Evolutionary conservation across 2,888 invertebrate species (phyloP).

Genomic region (Noctua fimbriata): DNA sequence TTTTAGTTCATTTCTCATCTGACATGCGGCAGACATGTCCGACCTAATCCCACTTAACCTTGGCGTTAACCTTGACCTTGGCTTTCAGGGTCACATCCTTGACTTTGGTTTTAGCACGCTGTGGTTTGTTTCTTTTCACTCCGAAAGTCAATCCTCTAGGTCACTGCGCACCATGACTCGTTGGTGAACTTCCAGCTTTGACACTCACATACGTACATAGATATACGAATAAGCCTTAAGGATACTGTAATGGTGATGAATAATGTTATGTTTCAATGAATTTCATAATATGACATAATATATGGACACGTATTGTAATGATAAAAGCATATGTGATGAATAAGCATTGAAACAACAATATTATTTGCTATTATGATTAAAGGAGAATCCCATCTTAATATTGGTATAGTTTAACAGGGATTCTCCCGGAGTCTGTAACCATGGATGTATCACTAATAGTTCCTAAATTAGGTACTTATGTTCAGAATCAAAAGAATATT

Average conservation of each 20-base stretch:
- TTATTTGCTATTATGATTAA: constrained; percentile 3
- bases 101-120: not conserved
- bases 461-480: not conserved
- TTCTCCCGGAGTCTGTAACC: not conserved
- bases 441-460: not conserved
- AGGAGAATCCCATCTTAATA: not conserved
- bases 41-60: not conserved
- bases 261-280: not conserved
- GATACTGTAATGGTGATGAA: not conserved
- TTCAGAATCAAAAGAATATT: not conserved
- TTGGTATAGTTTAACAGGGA: not conserved
- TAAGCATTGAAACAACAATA: constrained; percentile 14
- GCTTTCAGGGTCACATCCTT: not conserved
- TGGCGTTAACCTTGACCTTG: not conserved
- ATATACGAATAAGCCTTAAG: not conserved
- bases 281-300: constrained; percentile 24
- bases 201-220: not conserved
- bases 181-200: not conserved
- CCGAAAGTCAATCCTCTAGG: not conserved
- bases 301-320: not conserved
- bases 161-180: not conserved
- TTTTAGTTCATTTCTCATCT: not conserved
- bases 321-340: constrained; percentile 5
- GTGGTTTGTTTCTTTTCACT: not conserved
- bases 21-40: not conserved